A percentile compares a stretch with the other conserved stretches of the same genome.
These are phyloP conservation scores for Anoplius nigerrimus DNA, from an alignment of 2,888 invertebrate genomes.

Conservation along the genomic window DNA sequence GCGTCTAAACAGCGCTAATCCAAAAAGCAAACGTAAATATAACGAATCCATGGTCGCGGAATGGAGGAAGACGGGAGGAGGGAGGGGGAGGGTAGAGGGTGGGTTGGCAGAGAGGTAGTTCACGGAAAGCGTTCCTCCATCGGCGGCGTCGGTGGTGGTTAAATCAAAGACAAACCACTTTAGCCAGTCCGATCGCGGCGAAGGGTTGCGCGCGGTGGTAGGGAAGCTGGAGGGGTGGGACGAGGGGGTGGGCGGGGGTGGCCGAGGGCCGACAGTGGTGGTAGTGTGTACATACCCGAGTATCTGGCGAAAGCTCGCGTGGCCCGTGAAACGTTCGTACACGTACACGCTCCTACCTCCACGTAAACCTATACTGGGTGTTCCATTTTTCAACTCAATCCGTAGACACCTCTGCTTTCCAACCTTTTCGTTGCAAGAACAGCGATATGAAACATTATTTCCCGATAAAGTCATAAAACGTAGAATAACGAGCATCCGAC, in stretches of 20 bases:
- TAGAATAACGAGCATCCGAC: no score
- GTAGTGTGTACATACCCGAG: conserved; percentile 63
- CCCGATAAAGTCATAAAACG: no score
- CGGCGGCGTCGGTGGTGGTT: conserved; percentile 55
- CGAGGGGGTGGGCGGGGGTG: conserved; percentile 24
- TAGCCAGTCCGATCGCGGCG: conserved; percentile 65
- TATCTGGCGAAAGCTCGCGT: conserved; percentile 61
- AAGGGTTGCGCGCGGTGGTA: conserved; percentile 32
- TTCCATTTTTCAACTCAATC: no score
- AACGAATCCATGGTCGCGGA: conserved; percentile 35
- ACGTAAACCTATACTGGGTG: neutral
- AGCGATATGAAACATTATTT: no score
- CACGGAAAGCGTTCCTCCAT: conserved; percentile 36
- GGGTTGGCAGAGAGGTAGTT: conserved; percentile 1
- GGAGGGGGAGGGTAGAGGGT: neutral
- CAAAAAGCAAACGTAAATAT: conserved; percentile 32
- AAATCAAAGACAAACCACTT: conserved; percentile 75
- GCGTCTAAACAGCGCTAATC: conserved; percentile 18
- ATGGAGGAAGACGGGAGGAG: neutral
- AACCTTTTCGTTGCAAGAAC: no score
- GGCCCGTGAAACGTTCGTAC: neutral
- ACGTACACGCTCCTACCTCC: neutral
- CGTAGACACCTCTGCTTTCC: no score
- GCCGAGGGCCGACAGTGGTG: conserved; percentile 22
- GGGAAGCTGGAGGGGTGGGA: neutral